Evolutionary conservation across 2,888 invertebrate genomes (phyloP).

Genomic region (Pristionchus exspectatus): DNA sequence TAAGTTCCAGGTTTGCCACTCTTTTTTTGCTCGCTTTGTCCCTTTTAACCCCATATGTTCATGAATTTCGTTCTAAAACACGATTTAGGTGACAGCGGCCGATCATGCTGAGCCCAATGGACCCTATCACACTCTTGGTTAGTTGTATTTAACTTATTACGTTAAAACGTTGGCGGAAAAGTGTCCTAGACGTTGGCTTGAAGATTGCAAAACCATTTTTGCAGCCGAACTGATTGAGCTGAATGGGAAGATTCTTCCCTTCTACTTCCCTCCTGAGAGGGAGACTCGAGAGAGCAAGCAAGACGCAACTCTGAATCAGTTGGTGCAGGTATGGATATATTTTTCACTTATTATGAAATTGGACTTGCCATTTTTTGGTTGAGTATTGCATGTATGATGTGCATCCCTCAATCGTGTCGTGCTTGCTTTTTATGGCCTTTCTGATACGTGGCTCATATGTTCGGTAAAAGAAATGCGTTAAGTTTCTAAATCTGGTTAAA

Average conservation of each 20-base stretch:
- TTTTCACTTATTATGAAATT: background rate
- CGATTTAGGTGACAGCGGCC: background rate
- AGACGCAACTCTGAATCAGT: background rate
- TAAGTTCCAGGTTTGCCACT: background rate
- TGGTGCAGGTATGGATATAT: background rate
- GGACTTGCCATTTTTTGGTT: too few species aligned
- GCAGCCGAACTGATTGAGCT: slow-evolving; percentile 15
- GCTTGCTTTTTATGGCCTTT: too few species aligned
- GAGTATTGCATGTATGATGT: too few species aligned
- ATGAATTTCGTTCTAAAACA: background rate
- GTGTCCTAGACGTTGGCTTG: too few species aligned
- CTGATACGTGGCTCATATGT: too few species aligned
- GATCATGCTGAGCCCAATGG: background rate
- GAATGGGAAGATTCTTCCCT: background rate
- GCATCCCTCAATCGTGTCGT: too few species aligned
- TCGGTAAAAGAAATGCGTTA: too few species aligned
- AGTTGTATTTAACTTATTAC: background rate
- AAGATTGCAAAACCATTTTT: too few species aligned
- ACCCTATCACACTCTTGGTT: background rate
- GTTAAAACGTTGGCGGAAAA: background rate
- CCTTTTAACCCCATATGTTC: background rate
- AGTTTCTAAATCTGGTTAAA: too few species aligned
- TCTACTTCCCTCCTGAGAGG: slow-evolving; percentile 19
- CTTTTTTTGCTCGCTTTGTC: background rate
- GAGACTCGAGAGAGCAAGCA: background rate